phyloP scores from a whole-genome alignment of 2,888 invertebrate genomes.

The Spilosoma lubricipeda region DNA sequence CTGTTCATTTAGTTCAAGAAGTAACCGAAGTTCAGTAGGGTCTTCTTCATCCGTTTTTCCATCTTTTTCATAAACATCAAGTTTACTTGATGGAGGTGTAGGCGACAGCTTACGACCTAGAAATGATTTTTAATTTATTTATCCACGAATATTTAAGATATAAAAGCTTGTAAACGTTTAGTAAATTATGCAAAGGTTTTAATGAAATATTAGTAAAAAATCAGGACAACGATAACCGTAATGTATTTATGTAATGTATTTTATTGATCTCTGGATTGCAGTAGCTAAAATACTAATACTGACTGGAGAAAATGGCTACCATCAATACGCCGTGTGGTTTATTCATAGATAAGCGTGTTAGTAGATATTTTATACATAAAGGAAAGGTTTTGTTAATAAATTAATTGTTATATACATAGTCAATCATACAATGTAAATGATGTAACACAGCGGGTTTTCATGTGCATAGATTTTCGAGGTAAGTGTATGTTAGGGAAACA shows the following conservation, averaged over 20 bases:
- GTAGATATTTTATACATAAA: slow-evolving; percentile 60
- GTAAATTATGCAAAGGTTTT: slow-evolving; percentile 41
- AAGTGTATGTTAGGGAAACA: slow-evolving; percentile 66
- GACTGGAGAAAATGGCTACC: slow-evolving; percentile 86
- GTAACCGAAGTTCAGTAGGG: slow-evolving; percentile 92
- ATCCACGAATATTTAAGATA: slow-evolving; percentile 16
- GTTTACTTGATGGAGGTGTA: slow-evolving; percentile 88
- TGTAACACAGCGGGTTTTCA: slow-evolving; percentile 55
- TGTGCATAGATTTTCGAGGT: slow-evolving; percentile 47
- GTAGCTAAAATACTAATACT: slow-evolving; percentile 53
- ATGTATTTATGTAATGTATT: slow-evolving; percentile 38
- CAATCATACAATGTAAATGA: slow-evolving; percentile 48
- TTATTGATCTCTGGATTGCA: slow-evolving; percentile 50
- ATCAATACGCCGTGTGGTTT: slow-evolving; percentile 70
- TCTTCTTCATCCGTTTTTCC: slow-evolving; percentile 93
- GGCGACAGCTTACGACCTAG: slow-evolving; percentile 90
- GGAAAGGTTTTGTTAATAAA: slow-evolving; percentile 49
- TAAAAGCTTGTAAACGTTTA: slow-evolving; percentile 34
- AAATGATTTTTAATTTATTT: slow-evolving; percentile 42
- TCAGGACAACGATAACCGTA: slow-evolving; percentile 34
- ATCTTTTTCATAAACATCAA: slow-evolving; percentile 90
- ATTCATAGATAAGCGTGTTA: slow-evolving; percentile 74
- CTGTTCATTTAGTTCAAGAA: slow-evolving; percentile 95
- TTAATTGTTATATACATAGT: slow-evolving; percentile 42
- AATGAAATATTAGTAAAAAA: slow-evolving; percentile 51